phyloP scores from a whole-genome alignment of 1,140 invertebrate genomes.

The Nomia melanderi region DNA sequence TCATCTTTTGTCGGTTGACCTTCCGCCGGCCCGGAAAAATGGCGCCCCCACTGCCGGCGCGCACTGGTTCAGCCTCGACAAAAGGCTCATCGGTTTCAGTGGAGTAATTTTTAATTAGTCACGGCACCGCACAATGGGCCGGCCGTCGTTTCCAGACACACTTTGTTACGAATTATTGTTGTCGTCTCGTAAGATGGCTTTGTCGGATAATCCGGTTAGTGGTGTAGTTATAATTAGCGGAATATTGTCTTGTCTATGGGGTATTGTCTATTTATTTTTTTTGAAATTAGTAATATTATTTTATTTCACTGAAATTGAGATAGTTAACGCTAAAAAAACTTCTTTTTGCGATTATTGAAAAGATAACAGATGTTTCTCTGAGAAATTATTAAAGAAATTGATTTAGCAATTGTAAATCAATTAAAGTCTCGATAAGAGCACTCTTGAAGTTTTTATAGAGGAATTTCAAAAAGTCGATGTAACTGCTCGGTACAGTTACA shows the following conservation, averaged over 20 bases:
- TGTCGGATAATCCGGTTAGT: neutral
- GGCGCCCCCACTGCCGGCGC: neutral
- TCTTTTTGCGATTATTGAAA: too few relatives aligned
- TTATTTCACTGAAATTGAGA: too few relatives aligned
- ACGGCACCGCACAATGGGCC: neutral
- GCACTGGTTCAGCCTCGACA: neutral
- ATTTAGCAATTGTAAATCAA: too few relatives aligned
- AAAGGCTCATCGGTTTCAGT: neutral
- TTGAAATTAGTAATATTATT: too few relatives aligned
- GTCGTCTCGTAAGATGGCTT: neutral
- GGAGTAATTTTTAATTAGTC: neutral
- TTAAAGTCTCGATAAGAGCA: too few relatives aligned
- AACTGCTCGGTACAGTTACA: too few relatives aligned
- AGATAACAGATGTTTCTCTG: too few relatives aligned
- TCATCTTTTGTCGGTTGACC: neutral
- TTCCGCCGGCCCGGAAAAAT: neutral
- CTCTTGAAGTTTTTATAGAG: too few relatives aligned
- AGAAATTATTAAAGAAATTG: too few relatives aligned
- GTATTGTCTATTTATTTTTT: neutral
- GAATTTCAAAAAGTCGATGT: too few relatives aligned
- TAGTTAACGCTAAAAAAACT: too few relatives aligned
- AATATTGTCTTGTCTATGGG: neutral
- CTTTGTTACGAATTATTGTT: neutral
- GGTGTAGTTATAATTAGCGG: neutral
- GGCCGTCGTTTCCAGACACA: neutral